Evolutionary conservation across 1,140 invertebrate species (phyloP).

Genomic region (Meloidogyne floridensis): DNA sequence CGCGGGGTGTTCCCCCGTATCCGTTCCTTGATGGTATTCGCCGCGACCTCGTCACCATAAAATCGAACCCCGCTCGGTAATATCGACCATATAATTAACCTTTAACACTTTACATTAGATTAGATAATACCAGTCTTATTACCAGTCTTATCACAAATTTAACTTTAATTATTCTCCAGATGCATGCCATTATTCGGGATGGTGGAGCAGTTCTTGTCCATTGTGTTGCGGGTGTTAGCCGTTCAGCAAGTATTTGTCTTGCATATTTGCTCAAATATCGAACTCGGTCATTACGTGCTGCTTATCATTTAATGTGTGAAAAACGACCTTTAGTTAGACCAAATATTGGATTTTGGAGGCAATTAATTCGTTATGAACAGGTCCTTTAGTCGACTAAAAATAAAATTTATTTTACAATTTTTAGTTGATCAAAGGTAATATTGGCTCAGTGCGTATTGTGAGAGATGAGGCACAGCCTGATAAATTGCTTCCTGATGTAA

Average conservation of each 20-base stretch:
- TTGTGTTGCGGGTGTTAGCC: conserved; percentile 83
- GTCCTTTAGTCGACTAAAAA: too few species aligned
- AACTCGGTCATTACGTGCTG: conserved; percentile 75
- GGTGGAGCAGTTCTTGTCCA: conserved; percentile 77
- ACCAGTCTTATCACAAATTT: neutral
- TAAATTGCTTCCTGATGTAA: conserved; percentile 53
- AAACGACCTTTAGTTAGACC: conserved; percentile 79
- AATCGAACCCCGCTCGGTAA: too few species aligned
- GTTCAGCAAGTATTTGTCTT: conserved; percentile 81
- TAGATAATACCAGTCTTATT: too few species aligned
- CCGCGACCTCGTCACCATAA: too few species aligned
- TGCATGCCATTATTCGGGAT: conserved; percentile 65
- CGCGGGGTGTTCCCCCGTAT: too few species aligned
- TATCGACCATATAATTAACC: too few species aligned
- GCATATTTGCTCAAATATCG: conserved; percentile 85
- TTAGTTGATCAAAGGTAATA: conserved; percentile 29
- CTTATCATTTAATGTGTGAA: conserved; percentile 63
- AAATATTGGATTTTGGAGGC: conserved; percentile 85
- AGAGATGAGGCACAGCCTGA: conserved; percentile 50
- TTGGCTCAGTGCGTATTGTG: too few species aligned
- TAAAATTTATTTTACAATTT: too few species aligned
- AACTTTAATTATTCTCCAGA: conserved; percentile 21
- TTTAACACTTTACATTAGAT: too few species aligned
- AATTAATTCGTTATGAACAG: conserved; percentile 78
- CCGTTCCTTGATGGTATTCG: too few species aligned